Percentiles rank a stretch among this genome's conserved stretches.
Evolutionary conservation across 2,113 vertebrate genomes (phyloP).

Genomic region (Cavia aperea): DNA sequence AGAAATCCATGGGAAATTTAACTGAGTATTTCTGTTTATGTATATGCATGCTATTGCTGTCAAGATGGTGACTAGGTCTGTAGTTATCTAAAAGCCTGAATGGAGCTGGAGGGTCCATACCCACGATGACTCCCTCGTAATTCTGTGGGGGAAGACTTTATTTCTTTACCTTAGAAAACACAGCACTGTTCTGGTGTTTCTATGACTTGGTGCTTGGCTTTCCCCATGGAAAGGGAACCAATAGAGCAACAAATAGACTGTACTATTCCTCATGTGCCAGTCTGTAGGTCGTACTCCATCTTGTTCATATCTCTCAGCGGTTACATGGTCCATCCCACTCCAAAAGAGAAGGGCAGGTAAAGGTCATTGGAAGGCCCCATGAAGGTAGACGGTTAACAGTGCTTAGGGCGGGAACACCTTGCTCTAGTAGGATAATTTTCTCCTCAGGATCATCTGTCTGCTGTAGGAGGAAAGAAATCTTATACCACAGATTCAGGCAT

Average conservation of each 20-base stretch:
- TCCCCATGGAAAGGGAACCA: neutral
- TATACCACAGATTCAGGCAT: neutral
- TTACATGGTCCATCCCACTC: neutral
- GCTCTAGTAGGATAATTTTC: neutral
- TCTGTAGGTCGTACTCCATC: neutral
- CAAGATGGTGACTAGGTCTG: neutral
- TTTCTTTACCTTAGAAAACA: neutral
- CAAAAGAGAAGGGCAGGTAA: rapidly evolving
- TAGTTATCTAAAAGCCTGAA: neutral
- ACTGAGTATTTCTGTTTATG: neutral
- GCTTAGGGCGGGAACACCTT: neutral
- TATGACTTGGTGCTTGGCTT: neutral
- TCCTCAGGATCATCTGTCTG: neutral
- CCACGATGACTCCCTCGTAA: rapidly evolving
- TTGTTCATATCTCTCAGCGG: neutral
- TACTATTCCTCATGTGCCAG: neutral
- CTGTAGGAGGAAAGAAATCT: neutral
- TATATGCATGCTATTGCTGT: neutral
- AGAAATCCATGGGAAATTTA: neutral
- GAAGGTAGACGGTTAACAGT: neutral
- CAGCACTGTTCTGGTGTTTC: neutral
- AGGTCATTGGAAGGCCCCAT: neutral
- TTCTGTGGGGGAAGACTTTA: neutral
- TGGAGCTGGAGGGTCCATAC: rapidly evolving
- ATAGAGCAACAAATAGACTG: neutral